Percentiles rank a stretch among this genome's conserved stretches.
Evolutionary conservation across 2,113 vertebrate genomes (phyloP).

Genomic region (Laticauda colubrina): DNA sequence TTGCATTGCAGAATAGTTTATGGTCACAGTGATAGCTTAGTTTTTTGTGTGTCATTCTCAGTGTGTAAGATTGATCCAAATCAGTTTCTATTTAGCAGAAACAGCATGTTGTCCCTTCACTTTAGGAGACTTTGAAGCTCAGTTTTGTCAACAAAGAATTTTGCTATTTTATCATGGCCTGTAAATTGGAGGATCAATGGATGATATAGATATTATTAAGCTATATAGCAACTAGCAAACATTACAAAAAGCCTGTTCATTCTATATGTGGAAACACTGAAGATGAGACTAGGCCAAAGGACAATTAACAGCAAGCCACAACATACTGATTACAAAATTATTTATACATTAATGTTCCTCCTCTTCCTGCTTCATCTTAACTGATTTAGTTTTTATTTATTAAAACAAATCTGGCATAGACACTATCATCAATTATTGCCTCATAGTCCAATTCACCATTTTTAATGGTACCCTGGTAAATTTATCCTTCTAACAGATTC

Average conservation of each 20-base stretch:
- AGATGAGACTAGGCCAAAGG: background rate
- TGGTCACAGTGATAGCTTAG: background rate
- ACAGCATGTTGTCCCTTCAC: background rate
- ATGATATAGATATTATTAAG: background rate
- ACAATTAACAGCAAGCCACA: background rate
- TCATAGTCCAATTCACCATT: background rate
- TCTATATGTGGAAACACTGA: background rate
- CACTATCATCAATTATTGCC: background rate
- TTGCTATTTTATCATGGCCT: background rate
- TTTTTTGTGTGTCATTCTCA: slow-evolving; percentile 13
- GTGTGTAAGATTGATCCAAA: background rate
- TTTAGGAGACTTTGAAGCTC: background rate
- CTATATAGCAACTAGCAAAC: background rate
- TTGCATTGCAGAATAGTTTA: slow-evolving; percentile 19
- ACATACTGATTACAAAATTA: background rate
- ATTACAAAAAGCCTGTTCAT: background rate
- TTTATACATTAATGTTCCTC: background rate
- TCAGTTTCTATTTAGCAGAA: background rate
- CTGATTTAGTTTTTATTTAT: background rate
- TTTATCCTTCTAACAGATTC: background rate
- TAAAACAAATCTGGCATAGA: background rate
- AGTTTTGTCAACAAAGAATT: background rate
- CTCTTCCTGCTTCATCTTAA: background rate
- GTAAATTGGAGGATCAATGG: background rate
- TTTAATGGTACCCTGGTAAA: background rate